phyloP scores from a whole-genome alignment of 2,113 vertebrate species.

The Setophaga petechia region DNA sequence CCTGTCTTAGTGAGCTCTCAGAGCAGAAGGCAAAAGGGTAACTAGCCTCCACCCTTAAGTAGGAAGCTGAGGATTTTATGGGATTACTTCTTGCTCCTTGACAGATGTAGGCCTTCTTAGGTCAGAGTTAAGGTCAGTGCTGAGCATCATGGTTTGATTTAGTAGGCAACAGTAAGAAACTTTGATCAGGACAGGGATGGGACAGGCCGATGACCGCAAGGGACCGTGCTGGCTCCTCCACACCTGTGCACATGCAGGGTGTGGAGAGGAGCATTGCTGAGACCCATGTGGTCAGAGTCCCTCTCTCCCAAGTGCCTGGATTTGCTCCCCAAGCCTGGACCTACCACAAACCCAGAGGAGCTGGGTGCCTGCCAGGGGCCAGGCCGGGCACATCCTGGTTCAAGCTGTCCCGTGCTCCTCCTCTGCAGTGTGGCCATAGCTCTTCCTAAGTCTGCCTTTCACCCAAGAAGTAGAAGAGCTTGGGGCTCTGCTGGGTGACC shows the following conservation, averaged over 20 bases:
- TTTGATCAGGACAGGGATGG: background rate
- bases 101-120: constrained; percentile 4
- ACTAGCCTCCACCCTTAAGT: constrained; percentile 28
- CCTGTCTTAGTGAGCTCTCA: rapidly evolving
- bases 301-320: rapidly evolving
- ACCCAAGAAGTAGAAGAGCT: background rate
- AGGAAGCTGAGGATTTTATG: constrained; percentile 53
- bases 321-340: background rate
- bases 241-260: rapidly evolving
- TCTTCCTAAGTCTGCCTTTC: background rate
- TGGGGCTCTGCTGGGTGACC: background rate
- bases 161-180: background rate
- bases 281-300: background rate
- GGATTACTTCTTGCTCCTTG: constrained; percentile 49
- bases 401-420: background rate
- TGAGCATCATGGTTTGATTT: background rate
- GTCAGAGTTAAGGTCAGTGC: background rate
- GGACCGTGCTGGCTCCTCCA: background rate
- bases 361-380: background rate
- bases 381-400: background rate
- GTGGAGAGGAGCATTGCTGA: rapidly evolving
- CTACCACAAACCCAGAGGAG: background rate
- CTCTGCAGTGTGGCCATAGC: background rate
- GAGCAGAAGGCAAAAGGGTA: constrained; percentile 39
- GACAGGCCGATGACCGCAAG: background rate